A percentile compares a stretch with the other conserved stretches of the same genome.
These are phyloP conservation scores for Rhabdomys pumilio DNA, from an alignment of 2,797 vertebrate genomes.

Conservation along the genomic window DNA sequence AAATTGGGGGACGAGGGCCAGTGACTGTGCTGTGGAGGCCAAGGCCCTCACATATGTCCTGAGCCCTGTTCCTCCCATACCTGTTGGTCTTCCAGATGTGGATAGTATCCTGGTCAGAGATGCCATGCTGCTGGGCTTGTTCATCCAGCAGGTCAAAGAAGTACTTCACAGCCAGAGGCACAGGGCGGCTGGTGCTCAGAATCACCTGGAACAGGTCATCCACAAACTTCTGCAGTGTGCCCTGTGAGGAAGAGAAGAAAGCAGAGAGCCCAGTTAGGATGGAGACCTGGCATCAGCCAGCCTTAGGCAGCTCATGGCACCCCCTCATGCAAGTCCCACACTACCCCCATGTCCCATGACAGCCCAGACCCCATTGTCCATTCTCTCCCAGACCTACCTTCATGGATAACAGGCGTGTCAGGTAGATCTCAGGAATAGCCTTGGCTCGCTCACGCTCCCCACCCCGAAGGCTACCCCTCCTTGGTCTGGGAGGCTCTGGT, in stretches of 20 bases:
- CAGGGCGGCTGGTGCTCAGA: constrained; percentile 96
- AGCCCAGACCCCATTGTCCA: background rate
- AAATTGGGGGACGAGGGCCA: background rate
- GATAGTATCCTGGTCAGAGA: constrained; percentile 96
- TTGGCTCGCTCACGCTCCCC: constrained; percentile 96
- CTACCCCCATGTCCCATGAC: background rate
- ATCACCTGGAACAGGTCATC: constrained; percentile 98
- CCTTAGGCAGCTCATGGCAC: fast-evolving
- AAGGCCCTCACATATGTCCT: fast-evolving
- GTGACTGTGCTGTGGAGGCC: background rate
- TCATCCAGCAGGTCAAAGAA: constrained; percentile 99
- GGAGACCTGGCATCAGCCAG: background rate
- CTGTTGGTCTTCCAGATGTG: constrained; percentile 99
- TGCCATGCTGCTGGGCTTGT: constrained; percentile 94
- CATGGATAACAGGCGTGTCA: constrained; percentile 98
- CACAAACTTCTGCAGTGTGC: constrained; percentile 98
- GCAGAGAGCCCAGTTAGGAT: background rate
- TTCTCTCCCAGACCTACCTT: constrained; percentile 90
- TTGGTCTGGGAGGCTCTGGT: constrained; percentile 96
- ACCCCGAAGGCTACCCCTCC: constrained; percentile 94
- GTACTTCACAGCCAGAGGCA: constrained; percentile 97
- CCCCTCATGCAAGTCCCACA: background rate
- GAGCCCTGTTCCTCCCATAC: constrained; percentile 87
- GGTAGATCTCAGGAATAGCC: constrained; percentile 98
- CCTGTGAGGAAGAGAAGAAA: constrained; percentile 87